These are phyloP conservation scores for Lepus europaeus DNA, from an alignment of 2,113 vertebrate species.

Conservation along the genomic window DNA sequence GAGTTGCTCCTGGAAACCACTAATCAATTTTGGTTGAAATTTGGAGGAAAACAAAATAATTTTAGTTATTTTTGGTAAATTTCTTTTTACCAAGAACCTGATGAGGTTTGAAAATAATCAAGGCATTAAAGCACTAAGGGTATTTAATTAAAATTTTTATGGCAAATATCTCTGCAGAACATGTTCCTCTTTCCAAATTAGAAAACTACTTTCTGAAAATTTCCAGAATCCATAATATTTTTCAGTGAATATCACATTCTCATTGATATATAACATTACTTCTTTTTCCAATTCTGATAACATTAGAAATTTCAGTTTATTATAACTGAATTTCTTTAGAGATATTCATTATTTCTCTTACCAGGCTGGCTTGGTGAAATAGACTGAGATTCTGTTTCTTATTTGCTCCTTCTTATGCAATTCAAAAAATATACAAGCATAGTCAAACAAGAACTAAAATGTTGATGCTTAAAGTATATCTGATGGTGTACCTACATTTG, in stretches of 20 bases:
- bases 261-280: not conserved
- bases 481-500: not conserved
- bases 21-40: not conserved
- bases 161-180: not conserved
- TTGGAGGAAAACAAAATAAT: not conserved
- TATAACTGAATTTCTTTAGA: not conserved
- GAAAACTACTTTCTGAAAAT: not conserved
- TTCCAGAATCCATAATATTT: not conserved
- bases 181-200: slow-evolving; percentile 7
- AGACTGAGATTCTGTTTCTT: not conserved
- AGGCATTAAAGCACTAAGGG: not conserved
- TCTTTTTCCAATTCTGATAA: not conserved
- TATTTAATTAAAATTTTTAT: not conserved
- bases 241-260: not conserved
- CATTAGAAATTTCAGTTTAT: not conserved
- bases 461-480: not conserved
- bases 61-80: not conserved
- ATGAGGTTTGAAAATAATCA: not conserved
- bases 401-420: slow-evolving; percentile 4
- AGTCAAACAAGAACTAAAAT: not conserved
- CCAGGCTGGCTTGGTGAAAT: not conserved
- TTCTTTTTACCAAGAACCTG: not conserved
- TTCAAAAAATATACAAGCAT: not conserved
- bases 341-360: not conserved
- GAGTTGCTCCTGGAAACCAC: not conserved